These are phyloP conservation scores for Cataglyphis cursor DNA, from an alignment of 2,888 invertebrate genomes.

Conservation along the genomic window DNA sequence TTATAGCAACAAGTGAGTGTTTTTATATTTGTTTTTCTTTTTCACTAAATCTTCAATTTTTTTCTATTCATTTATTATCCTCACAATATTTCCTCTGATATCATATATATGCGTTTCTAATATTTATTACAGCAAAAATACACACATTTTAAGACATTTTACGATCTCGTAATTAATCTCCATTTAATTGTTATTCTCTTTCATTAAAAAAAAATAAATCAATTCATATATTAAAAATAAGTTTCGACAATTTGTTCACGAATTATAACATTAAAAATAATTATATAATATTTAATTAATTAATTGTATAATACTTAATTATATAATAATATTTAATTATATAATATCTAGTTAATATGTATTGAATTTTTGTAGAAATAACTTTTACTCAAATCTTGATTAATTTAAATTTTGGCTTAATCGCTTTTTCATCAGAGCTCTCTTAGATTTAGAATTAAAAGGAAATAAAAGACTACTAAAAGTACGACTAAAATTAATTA, in stretches of 20 bases:
- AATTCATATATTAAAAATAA: background rate
- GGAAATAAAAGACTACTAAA: background rate
- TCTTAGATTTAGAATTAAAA: background rate
- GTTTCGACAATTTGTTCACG: background rate
- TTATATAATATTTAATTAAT: background rate
- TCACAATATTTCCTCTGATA: slow-evolving; percentile 7
- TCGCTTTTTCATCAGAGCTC: background rate
- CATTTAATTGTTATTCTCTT: background rate
- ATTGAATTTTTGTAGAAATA: background rate
- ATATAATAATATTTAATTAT: background rate
- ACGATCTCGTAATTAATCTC: background rate
- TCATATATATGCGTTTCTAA: background rate
- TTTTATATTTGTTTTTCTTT: slow-evolving; percentile 29
- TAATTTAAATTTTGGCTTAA: background rate
- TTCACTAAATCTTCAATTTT: background rate
- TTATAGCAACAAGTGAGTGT: slow-evolving; percentile 52
- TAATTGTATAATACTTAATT: background rate
- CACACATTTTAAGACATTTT: background rate
- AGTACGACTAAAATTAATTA: background rate
- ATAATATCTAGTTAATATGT: background rate
- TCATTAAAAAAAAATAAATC: background rate
- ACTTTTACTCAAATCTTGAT: background rate
- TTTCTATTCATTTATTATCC: slow-evolving; percentile 22
- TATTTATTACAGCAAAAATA: background rate
- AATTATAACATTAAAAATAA: background rate